Base-by-base conservation (phyloP, 1,140 invertebrate genomes). In the Gonioctena quinquepunctata region DNA sequence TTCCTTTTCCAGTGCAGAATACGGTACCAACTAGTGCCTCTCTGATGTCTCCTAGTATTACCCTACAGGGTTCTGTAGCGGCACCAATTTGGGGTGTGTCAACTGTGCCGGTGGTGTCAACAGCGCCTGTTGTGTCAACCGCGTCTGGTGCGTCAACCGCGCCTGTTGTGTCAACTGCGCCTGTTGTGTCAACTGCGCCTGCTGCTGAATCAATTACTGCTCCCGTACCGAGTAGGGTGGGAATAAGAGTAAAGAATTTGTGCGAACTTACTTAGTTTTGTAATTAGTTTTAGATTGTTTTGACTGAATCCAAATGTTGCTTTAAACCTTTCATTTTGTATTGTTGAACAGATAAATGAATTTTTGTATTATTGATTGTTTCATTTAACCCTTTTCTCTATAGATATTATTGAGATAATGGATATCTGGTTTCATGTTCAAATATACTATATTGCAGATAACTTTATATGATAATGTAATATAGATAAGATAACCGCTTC, bases 201-300 rank as follows among this genome's bases (percentile, higher is more conserved):
- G 0, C 13, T 8, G 13, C 33, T 8, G 16, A 3, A 42, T 3
- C 33, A 42, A n/a, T 42, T 42, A 8, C 33, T n/a, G 11, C 33
- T n/a, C n/a, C n/a, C n/a, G n/a, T n/a, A n/a, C n/a, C n/a, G n/a
- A n/a, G n/a, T 4, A 42, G 8, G 16, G 33, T 42, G 8, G 2
- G 33, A 21, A 57, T 68, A 62, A 59, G 67, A 19, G 67, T 68
- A 62, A 68, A 68, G 54, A 54, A 62, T 23, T 48, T 68, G 18
- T 62, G 67, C 48, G 67, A 68, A 48, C 25, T 57, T 13, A 57
- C 54, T 57, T 57, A 57, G 22, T 57, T 57, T 23, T 57, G 19
- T 57, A 22, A 23, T 57, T 57, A 19, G 19, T 57, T 25, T 13
- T 57, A 49, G 18, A 23, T 57, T 57, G 11, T 42, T 13, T 42